Evolutionary conservation across 2,797 vertebrate species (phyloP), one percentile per base, ranked within the genome.

Genomic region (Decapterus maruadsi): DNA sequence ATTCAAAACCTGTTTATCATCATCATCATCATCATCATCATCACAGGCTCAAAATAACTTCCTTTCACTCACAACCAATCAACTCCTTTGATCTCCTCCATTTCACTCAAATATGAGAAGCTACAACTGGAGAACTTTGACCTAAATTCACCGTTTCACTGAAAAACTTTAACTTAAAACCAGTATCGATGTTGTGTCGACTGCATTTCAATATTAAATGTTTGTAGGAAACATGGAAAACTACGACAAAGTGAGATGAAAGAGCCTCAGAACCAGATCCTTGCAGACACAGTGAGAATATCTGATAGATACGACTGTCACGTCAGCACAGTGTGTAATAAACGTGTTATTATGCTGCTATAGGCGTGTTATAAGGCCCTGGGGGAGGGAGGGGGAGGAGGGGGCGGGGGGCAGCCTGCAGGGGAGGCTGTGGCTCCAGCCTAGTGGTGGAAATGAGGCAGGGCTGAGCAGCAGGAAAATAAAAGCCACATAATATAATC

Each of bases 401-500:
- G n/a, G n/a, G n/a, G n/a, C n/a, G n/a, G n/a, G n/a, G n/a, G n/a
- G n/a, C n/a, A n/a, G n/a, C n/a, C n/a, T n/a, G n/a, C n/a, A n/a
- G n/a, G n/a, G n/a, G n/a, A n/a, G 3, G 26, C 26, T 26, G 26
- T 26, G 26, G 83, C 83, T 86, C 68, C 89, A 81, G 80, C 75
- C 92, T 89, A 87, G 90, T 7, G 89, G 86, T 78, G 79, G 73
- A 81, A 78, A 81, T 8, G 56, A 82, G 79, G 80, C 58, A 82
- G 74, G 20, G 80, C 74, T 73, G 63, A 71, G 76, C 82, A 83
- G 72, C 71, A 86, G 75, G 84, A 84, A 86, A 90, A 90, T 85
- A 90, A 87, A 83, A 90, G 70, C 87, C 88, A 91, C 88, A 93
- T 87, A 89, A 89, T 91, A 90, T 87, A 89, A 91, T 85, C 65